These are phyloP conservation scores for Heptranchias perlo DNA, from an alignment of 2,113 vertebrate genomes.

Conservation along the genomic window DNA sequence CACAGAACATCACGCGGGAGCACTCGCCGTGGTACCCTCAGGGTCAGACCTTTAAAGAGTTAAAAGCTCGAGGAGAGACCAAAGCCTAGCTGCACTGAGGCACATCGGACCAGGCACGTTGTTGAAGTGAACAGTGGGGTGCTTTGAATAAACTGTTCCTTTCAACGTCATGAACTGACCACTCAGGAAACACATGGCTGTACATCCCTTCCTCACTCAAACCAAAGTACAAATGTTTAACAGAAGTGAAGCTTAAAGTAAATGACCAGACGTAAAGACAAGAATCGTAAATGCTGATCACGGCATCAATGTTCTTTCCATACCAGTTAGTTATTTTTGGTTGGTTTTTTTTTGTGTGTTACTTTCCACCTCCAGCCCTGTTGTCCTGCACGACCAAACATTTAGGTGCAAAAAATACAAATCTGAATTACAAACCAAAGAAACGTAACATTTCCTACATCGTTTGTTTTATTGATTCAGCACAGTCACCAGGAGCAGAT, in stretches of 20 bases:
- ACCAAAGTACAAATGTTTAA: not conserved
- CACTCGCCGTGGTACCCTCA: not conserved
- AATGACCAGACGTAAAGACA: not conserved
- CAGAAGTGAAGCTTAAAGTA: not conserved
- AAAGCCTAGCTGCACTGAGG: not conserved
- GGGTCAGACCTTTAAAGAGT: not conserved
- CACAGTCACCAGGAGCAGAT: conserved; percentile 42
- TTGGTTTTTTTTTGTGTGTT: not conserved
- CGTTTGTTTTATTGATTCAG: conserved; percentile 55
- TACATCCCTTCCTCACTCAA: not conserved
- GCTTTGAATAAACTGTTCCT: conserved; percentile 1
- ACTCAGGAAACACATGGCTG: not conserved
- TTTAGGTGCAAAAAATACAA: conserved; percentile 19
- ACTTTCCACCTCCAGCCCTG: not conserved
- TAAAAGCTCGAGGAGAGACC: not conserved
- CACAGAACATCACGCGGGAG: not conserved
- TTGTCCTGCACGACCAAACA: not conserved
- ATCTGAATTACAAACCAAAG: not conserved
- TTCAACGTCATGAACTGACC: conserved; percentile 21
- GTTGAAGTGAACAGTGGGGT: not conserved
- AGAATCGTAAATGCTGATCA: not conserved
- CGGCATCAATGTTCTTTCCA: not conserved
- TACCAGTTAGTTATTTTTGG: not conserved
- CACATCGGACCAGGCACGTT: not conserved
- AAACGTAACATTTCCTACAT: conserved; percentile 62